Conservation (phyloP, 2,797 vertebrate genomes). For the Xenentodon cancila region DNA sequence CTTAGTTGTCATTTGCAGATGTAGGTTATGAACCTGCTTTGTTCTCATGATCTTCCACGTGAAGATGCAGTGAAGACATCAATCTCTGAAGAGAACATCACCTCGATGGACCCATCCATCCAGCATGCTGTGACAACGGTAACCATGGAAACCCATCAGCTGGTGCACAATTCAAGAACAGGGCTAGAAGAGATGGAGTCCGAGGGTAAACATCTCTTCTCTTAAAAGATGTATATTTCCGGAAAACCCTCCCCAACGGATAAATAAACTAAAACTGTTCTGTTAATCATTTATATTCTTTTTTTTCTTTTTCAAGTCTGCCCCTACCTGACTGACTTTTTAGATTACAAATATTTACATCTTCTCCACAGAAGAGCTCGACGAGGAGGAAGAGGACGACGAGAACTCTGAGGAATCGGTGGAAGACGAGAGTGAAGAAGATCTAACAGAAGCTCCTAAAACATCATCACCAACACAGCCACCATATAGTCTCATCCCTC, state of each 20-base stretch:
- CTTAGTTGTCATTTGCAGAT: too few relatives aligned
- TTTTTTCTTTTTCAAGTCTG: background rate
- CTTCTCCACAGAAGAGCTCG: slow-evolving; percentile 79
- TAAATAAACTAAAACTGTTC: too few relatives aligned
- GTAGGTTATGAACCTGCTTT: background rate
- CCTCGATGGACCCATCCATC: slow-evolving; percentile 43
- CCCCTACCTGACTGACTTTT: background rate
- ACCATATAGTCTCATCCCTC: slow-evolving; percentile 81
- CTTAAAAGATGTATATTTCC: too few relatives aligned
- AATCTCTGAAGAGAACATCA: slow-evolving; percentile 36
- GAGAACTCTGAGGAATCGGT: slow-evolving; percentile 80
- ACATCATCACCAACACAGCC: slow-evolving; percentile 78
- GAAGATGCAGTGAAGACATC: slow-evolving; percentile 49
- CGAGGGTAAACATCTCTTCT: slow-evolving; percentile 64
- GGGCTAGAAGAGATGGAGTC: slow-evolving; percentile 77
- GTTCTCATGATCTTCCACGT: slow-evolving; percentile 14
- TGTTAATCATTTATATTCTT: background rate
- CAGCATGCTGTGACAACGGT: slow-evolving; percentile 55
- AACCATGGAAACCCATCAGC: slow-evolving; percentile 60
- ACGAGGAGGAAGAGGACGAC: slow-evolving; percentile 88
- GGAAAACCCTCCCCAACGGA: too few relatives aligned
- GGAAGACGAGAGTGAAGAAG: slow-evolving; percentile 88
- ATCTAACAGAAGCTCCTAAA: slow-evolving; percentile 78
- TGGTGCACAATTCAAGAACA: slow-evolving; percentile 63
- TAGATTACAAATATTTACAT: background rate